Evolutionary conservation across 2,797 vertebrate genomes (phyloP).

Genomic region (Sphaeramia orbicularis): DNA sequence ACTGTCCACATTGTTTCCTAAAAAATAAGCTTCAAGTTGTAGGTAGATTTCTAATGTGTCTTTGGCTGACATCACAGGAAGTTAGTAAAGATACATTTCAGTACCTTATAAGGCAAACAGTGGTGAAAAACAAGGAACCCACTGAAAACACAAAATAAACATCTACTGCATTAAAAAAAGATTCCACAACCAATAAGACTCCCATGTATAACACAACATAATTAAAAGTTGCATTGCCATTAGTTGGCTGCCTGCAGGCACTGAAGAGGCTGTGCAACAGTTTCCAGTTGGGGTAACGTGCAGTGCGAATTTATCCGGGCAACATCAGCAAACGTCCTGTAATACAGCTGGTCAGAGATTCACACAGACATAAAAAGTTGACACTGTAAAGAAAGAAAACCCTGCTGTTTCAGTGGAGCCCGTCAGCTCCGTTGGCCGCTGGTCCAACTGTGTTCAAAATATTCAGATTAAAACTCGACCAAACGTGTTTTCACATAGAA

Average conservation of each 20-base stretch:
- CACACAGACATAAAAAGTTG: constrained; percentile 27
- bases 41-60: constrained; percentile 73
- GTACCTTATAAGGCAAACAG: constrained; percentile 80
- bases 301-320: constrained; percentile 14
- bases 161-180: constrained; percentile 32
- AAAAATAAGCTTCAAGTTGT: constrained; percentile 55
- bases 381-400: constrained; percentile 35
- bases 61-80: constrained; percentile 84
- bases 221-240: constrained; percentile 54
- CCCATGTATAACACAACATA: constrained; percentile 49
- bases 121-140: constrained; percentile 72
- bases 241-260: constrained; percentile 62
- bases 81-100: constrained; percentile 77
- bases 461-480: constrained; percentile 9
- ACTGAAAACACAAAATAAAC: constrained; percentile 50
- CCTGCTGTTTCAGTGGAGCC: constrained; percentile 20
- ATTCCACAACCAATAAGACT: constrained; percentile 41
- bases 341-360: constrained; percentile 48
- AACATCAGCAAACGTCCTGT: constrained; percentile 29
- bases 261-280: constrained; percentile 53
- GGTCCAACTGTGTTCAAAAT: constrained; percentile 9
- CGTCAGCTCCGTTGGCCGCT: background rate
- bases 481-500: constrained; percentile 18
- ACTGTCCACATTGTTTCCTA: background rate
- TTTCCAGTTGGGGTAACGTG: constrained; percentile 31